Evolutionary conservation across 1,140 invertebrate species (phyloP).

Genomic region (Asobara japonica): DNA sequence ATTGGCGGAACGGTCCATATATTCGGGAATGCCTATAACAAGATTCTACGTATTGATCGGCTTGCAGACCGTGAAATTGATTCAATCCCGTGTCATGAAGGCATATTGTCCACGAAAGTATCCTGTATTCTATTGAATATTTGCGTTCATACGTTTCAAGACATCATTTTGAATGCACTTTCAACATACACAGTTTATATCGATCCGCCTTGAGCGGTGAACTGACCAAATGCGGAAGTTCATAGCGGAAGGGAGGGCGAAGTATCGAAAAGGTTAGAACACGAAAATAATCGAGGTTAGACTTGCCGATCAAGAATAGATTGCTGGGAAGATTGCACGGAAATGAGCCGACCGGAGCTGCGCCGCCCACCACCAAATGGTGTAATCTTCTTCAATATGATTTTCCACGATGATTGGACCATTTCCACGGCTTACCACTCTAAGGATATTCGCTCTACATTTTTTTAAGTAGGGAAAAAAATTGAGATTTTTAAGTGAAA

Average conservation of each 20-base stretch:
- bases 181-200: background rate
- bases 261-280: background rate
- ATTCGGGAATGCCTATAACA: no score
- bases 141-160: background rate
- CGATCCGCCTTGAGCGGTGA: background rate
- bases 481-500: no score
- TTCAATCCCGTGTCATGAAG: no score
- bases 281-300: constrained; percentile 12
- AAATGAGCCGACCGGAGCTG: background rate
- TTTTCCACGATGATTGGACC: constrained; percentile 11
- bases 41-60: no score
- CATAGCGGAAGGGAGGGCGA: background rate
- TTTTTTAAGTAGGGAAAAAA: no score
- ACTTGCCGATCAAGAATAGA: constrained; percentile 25
- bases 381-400: constrained; percentile 28
- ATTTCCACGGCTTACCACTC: background rate
- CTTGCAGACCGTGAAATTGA: no score
- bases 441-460: background rate
- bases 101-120: no score
- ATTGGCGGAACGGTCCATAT: no score
- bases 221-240: background rate
- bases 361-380: background rate
- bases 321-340: constrained; percentile 17
- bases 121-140: background rate
- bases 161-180: background rate